These are phyloP conservation scores for Luffia ferchaultella DNA, from an alignment of 2,888 invertebrate genomes.

Conservation along the genomic window DNA sequence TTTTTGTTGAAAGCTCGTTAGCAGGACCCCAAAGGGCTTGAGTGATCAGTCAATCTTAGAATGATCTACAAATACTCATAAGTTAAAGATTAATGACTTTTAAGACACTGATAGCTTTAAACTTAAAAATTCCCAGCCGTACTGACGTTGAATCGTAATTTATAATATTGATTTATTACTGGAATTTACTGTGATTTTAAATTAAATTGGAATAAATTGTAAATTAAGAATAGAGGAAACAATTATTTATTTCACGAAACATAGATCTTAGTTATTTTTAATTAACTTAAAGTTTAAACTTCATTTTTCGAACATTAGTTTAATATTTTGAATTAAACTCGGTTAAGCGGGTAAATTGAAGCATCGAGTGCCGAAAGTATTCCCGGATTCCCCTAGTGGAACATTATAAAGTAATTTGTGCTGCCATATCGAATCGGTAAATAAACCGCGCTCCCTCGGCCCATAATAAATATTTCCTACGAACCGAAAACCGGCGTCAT, in stretches of 20 bases:
- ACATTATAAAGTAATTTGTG: constrained; percentile 42
- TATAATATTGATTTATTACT: no score
- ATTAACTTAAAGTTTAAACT: no score
- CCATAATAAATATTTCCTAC: constrained; percentile 27
- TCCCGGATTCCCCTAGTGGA: no score
- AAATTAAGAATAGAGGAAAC: no score
- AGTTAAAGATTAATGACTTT: constrained; percentile 12
- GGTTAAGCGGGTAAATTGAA: no score
- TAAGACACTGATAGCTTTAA: constrained; percentile 8
- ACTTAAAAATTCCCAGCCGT: constrained; percentile 8
- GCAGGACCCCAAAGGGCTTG: not conserved
- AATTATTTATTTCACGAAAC: not conserved
- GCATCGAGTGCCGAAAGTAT: no score
- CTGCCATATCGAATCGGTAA: constrained; percentile 34
- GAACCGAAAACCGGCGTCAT: constrained; percentile 14
- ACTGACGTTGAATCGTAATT: constrained; percentile 16
- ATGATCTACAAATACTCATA: not conserved
- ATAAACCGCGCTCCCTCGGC: constrained; percentile 24
- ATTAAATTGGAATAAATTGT: no score
- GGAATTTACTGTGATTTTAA: no score
- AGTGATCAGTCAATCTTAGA: not conserved
- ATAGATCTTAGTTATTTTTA: not conserved
- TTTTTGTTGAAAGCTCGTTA: not conserved
- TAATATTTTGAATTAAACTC: no score
- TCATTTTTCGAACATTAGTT: no score